Base-by-base conservation (phyloP, 2,113 vertebrate species). In the Notothenia rossii region DNA sequence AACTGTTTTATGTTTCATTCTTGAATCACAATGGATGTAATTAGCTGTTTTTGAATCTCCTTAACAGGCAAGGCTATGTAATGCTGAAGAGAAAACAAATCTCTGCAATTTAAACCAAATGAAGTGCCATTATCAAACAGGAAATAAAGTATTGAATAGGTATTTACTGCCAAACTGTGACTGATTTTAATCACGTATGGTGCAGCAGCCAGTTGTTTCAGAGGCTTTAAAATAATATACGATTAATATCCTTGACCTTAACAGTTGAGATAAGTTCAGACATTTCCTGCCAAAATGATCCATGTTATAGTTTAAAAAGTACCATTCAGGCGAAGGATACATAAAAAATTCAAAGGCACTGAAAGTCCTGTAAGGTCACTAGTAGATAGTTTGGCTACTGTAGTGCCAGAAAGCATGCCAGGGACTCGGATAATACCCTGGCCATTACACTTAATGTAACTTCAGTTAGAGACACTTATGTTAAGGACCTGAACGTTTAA, bases 41-140 rank as follows among this genome's bases (percentile, higher is more conserved):
- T 68, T 22, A 70, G 45, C 40, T 50, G 25, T 45, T 56, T 76
- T 68, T 87, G 62, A 84, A 79, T 69, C 7, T 17, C 40, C 78
- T 75, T 58, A 72, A 25, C 49, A 71, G 58, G 46, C 46, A 36
- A 46, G 18, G 69, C 33, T 10, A 55, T 36, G 65, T 58, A 46
- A 75, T 69, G 25, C 49, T 4, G 43, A 50, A 65, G 56, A 13
- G 29, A 63, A 71, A 58, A 56, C 43, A 82, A 83, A 73, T 60
- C 3, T 15, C 13, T 66, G 59, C 20, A 70, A 15, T 59, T 68
- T 45, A 10, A 3, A 40, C 15, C 10, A 64, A 14, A 77, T 64
- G 49, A 25, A 18, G 56, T 50, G 9, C 6, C 53, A 43, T 59
- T 72, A 60, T 20, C 7, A 58, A 63, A 59, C 50, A 62, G n/a